phyloP scores from a whole-genome alignment of 1,140 invertebrate species.

The Metaphire vulgaris region DNA sequence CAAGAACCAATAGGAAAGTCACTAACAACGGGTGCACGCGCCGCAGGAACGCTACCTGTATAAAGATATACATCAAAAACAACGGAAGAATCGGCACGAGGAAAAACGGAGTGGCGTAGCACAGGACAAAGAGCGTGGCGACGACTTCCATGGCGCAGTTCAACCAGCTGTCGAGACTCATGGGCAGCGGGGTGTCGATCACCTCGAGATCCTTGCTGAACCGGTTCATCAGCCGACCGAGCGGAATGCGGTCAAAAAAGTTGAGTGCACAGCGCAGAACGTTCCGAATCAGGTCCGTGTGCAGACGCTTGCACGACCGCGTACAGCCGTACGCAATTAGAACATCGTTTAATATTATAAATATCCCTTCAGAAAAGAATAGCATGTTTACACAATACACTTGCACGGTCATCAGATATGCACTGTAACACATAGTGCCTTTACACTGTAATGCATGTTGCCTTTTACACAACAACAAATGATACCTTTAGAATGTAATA shows the following conservation, averaged over 20 bases:
- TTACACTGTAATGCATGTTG: too few species aligned
- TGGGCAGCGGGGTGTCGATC: conserved; percentile 23
- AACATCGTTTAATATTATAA: conserved; percentile 33
- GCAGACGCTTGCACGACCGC: conserved; percentile 27
- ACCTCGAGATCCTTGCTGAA: conserved; percentile 38
- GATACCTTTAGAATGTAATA: too few species aligned
- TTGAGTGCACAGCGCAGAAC: conserved; percentile 62
- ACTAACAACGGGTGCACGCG: too few species aligned
- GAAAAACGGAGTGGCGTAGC: conserved; percentile 35
- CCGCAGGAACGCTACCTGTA: conserved; percentile 49
- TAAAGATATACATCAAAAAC: conserved; percentile 55
- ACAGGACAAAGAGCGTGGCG: conserved; percentile 8
- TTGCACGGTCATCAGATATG: too few species aligned
- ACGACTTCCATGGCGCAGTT: conserved; percentile 15
- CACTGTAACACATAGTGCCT: too few species aligned
- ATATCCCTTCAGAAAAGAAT: conserved; percentile 46
- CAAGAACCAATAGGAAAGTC: too few species aligned
- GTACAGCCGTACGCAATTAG: not conserved
- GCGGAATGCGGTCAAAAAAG: conserved; percentile 61
- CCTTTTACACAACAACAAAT: too few species aligned
- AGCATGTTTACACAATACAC: too few species aligned
- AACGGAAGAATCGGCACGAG: conserved; percentile 56
- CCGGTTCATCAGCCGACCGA: conserved; percentile 61
- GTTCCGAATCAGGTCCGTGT: conserved; percentile 33
- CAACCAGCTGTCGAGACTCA: not conserved